Base-by-base conservation (phyloP, 1,140 invertebrate species). In the Drosophila serrata region DNA sequence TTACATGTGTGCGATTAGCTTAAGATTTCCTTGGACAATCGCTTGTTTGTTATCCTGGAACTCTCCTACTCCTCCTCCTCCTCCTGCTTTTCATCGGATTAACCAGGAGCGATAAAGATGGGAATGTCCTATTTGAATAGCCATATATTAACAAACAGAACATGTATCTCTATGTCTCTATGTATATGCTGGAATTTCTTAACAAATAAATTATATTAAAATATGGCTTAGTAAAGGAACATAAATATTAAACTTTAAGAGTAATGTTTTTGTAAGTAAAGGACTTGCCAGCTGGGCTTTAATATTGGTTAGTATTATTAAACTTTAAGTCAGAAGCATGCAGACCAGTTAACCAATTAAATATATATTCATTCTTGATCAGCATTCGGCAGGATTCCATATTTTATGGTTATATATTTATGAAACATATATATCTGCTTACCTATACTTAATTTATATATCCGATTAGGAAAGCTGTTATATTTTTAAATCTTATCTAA, bases 1-100 rank as follows among this genome's bases (percentile, higher is more conserved):
- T 82, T 79, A 68, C 81, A 79, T 62, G 49, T 79, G 76, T 60
- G 70, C 46, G 79, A 55, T 82, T 79, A 82, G 75, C 63, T 46
- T 31, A 19, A 33, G 33, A 55, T 37, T 55, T 55, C 51, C 33
- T 55, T 55, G 51, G 51, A 55, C 51, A 55, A 55, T 55, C 13
- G 51, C 33, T 55, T 37, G 51, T 37, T 55, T 37, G 31, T 37
- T 55, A 6, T 12, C 12, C 29, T 13, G 17, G 9, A 27, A 12
- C 24, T 6, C 27, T 48, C 9, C 15, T 27, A 6, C 9, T 9
- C 7, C 46, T 3, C n/a, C 19, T 13, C 43, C 43, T 24, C 19
- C 45, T 27, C 4, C 27, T 17, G n/a, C n/a, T n/a, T n/a, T n/a
- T n/a, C 48, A 2, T 5, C 29, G 31, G 49, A 53, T 53, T 53